Percentiles rank a stretch among this genome's conserved stretches.
These are phyloP conservation scores for Polydrusus pterygomalis DNA, from an alignment of 2,888 invertebrate genomes.

Conservation along the genomic window DNA sequence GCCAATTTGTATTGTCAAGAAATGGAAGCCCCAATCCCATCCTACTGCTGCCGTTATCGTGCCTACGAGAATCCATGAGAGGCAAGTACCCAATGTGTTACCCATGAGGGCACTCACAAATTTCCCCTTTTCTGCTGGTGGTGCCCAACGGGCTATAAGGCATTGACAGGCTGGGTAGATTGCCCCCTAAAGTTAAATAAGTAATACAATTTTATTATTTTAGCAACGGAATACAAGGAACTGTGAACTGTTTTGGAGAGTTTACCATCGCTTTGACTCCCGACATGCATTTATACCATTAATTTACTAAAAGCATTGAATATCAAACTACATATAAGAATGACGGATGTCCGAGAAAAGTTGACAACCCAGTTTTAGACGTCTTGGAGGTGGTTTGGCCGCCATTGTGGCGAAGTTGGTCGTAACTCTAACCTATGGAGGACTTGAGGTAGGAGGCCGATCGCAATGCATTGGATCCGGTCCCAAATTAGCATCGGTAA, in stretches of 20 bases:
- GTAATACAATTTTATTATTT: not conserved
- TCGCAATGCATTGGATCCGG: too few species aligned
- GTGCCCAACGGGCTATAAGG: conserved; percentile 83
- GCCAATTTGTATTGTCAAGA: conserved; percentile 75
- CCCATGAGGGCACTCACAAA: conserved; percentile 84
- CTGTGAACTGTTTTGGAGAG: not conserved
- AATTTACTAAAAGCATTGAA: too few species aligned
- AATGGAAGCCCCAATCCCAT: conserved; percentile 82
- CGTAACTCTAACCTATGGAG: too few species aligned
- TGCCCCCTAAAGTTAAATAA: conserved; percentile 73
- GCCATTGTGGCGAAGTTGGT: too few species aligned
- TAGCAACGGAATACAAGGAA: not conserved
- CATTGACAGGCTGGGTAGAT: conserved; percentile 79
- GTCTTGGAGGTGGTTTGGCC: too few species aligned
- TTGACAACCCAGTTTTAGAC: too few species aligned
- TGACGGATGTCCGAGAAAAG: too few species aligned
- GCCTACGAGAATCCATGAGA: conserved; percentile 82
- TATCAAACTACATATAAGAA: too few species aligned
- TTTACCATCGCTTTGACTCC: too few species aligned
- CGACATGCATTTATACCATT: too few species aligned
- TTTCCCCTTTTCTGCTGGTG: conserved; percentile 83
- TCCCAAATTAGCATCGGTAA: too few species aligned
- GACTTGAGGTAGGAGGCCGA: too few species aligned
- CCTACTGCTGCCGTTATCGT: conserved; percentile 77
- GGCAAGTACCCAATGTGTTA: conserved; percentile 82